Conservation (phyloP, 1,140 invertebrate genomes). For the Trissolcus basalis region DNA sequence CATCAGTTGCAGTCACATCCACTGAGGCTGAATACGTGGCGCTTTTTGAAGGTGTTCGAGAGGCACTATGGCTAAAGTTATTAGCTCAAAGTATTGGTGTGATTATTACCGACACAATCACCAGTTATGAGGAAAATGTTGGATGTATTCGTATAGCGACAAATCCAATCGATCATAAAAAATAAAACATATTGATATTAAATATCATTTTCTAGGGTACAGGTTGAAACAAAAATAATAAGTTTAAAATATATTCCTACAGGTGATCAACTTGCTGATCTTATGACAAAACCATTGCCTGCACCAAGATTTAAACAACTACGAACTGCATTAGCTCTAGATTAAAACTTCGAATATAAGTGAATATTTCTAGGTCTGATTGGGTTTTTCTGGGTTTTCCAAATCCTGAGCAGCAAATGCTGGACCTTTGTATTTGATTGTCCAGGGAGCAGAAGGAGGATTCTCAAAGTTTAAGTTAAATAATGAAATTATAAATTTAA, state of each 20-base stretch:
- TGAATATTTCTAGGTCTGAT: neutral
- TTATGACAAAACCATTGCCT: neutral
- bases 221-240: conserved; percentile 18
- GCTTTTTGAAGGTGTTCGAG: conserved; percentile 57
- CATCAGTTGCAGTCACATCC: conserved; percentile 46
- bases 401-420: conserved; percentile 1
- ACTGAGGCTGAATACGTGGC: conserved; percentile 60
- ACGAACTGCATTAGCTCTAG: neutral
- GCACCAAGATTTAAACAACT: neutral
- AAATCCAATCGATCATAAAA: conserved; percentile 12
- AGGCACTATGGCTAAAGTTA: conserved; percentile 55
- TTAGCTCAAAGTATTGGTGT: conserved; percentile 9
- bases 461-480: neutral
- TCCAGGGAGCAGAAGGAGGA: neutral
- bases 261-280: conserved; percentile 14
- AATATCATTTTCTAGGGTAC: conserved; percentile 34
- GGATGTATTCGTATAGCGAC: conserved; percentile 22
- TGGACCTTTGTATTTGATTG: neutral
- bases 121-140: conserved; percentile 20
- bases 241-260: conserved; percentile 14
- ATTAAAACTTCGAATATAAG: neutral
- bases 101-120: neutral
- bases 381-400: conserved; percentile 1
- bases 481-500: no score
- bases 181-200: conserved; percentile 26